Conservation (phyloP, 2,113 vertebrate species). For the Pseudopipra pipra region DNA sequence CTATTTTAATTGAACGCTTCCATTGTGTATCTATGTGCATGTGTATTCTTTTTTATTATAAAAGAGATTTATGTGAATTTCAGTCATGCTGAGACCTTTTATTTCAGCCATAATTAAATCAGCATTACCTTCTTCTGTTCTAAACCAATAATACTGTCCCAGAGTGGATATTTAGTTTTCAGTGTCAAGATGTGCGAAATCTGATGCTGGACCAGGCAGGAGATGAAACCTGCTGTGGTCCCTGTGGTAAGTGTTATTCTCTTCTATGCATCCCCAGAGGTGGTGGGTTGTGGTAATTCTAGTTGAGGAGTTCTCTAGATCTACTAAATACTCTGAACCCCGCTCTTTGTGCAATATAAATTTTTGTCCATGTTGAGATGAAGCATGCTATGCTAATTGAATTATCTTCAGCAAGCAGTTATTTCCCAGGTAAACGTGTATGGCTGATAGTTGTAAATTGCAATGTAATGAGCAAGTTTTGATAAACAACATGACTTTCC, state of each 20-base stretch:
- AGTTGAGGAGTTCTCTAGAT: background rate
- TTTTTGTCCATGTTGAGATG: background rate
- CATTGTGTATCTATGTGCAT: background rate
- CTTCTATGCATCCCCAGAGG: accelerated
- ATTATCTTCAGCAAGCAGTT: background rate
- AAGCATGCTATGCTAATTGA: background rate
- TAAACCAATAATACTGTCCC: background rate
- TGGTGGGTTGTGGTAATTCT: background rate
- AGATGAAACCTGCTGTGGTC: background rate
- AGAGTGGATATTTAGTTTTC: background rate
- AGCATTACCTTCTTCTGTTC: background rate
- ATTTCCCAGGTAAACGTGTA: accelerated
- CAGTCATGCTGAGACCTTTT: background rate
- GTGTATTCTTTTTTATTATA: background rate
- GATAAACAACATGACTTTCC: background rate
- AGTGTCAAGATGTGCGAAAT: background rate
- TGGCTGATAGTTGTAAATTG: background rate
- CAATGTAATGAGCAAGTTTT: background rate
- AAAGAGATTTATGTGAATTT: background rate
- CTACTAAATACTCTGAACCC: background rate
- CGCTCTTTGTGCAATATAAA: accelerated
- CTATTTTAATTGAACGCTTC: background rate
- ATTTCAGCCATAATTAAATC: background rate
- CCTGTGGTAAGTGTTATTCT: background rate
- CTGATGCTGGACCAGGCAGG: background rate